Evolutionary conservation across 2,797 vertebrate genomes (phyloP), one percentile per base, ranked within the genome.

Genomic region (Microhierax caerulescens): DNA sequence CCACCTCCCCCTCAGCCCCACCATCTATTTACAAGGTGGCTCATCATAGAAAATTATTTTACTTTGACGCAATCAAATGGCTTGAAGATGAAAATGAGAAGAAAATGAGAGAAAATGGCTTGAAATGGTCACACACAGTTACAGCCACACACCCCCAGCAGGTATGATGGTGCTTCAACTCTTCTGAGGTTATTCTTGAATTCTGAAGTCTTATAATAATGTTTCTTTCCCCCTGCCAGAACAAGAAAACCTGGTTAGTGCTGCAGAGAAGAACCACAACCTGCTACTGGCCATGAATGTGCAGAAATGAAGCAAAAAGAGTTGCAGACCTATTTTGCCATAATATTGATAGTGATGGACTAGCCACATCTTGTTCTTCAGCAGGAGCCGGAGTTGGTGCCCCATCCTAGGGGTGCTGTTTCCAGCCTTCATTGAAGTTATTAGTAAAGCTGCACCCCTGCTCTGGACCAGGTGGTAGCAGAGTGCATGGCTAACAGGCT

Each of bases 51-150:
- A 92, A 96, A 93, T 8, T 1, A 51, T 90, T 96, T 93, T 79
- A 73, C 15, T 77, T 89, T 56, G 51, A 85, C 2, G 3, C 2
- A 3, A 82, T 64, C 54, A 56, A n/a, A n/a, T n/a, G n/a, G n/a
- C n/a, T n/a, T n/a, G n/a, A n/a, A n/a, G n/a, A n/a, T n/a, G n/a
- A n/a, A n/a, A n/a, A n/a, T n/a, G n/a, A n/a, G n/a, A n/a, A n/a
- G n/a, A n/a, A n/a, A n/a, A n/a, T n/a, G n/a, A n/a, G 36, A 90
- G 78, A 80, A 96, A 88, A 75, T 65, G 30, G 39, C 81, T 90
- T 68, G 45, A 81, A 90, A 75, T 75, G 57, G 27, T 48, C 32
- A 43, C 18, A 20, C 4, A 60, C 60, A 56, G 50, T 2, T 39
- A 73, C 63, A 32, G 37, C 13, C 36, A 57, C 30, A 8, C 47